Evolutionary conservation across 2,797 vertebrate genomes (phyloP).

Genomic region (Acrocephalus scirpaceus): DNA sequence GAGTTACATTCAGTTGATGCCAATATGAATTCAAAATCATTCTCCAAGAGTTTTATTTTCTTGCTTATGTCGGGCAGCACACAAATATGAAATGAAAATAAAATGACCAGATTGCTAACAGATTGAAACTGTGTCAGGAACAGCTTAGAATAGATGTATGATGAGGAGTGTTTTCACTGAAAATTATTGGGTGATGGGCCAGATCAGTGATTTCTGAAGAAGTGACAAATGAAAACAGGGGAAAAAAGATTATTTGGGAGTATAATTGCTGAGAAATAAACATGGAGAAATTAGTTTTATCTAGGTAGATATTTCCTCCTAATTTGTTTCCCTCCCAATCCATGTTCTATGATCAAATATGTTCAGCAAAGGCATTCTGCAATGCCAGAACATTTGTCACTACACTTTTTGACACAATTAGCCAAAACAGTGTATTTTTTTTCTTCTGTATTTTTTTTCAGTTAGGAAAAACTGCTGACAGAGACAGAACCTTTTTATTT

Average conservation of each 20-base stretch:
- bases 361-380: not conserved
- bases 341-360: not conserved
- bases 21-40: not conserved
- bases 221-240: not conserved
- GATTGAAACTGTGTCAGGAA: not conserved
- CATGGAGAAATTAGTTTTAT: not conserved
- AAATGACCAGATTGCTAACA: not conserved
- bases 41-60: not conserved
- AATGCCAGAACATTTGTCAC: not conserved
- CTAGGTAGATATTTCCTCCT: not conserved
- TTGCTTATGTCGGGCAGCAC: not conserved
- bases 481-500: not conserved
- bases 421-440: not conserved
- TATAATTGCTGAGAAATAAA: not conserved
- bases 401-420: not conserved
- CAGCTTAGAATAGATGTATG: not conserved
- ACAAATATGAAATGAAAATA: not conserved
- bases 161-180: not conserved
- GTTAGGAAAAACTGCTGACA: not conserved
- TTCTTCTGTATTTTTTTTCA: not conserved
- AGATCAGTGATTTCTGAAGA: not conserved
- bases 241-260: not conserved
- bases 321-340: not conserved
- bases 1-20: fast-evolving
- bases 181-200: not conserved